Conservation (phyloP, 2,113 vertebrate genomes). For the Rhynchomys soricoides region DNA sequence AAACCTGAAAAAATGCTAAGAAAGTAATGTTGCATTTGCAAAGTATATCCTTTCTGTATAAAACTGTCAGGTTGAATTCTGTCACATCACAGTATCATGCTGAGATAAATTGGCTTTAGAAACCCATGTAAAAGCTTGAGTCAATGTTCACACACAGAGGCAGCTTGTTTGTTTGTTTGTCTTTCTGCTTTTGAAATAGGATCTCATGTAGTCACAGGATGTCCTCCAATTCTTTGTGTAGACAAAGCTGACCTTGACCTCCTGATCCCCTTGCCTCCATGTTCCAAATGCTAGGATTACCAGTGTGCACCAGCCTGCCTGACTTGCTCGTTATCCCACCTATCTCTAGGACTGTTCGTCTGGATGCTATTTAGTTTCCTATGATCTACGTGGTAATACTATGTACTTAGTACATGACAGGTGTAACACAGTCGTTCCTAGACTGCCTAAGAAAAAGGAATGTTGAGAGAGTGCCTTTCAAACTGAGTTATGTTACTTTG, state of each 20-base stretch:
- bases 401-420: background rate
- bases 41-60: background rate
- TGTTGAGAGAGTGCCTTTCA: slow-evolving; percentile 24
- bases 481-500: slow-evolving; percentile 27
- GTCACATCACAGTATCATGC: background rate
- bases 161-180: background rate
- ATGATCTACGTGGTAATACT: background rate
- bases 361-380: background rate
- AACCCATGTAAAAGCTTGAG: background rate
- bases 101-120: background rate
- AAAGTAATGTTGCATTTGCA: slow-evolving; percentile 19
- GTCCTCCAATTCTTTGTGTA: background rate
- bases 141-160: background rate
- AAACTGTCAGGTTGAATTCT: slow-evolving; percentile 21
- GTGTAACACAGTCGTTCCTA: background rate
- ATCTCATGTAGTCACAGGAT: background rate
- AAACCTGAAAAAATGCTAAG: background rate
- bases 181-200: background rate
- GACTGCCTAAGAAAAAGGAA: slow-evolving; percentile 24
- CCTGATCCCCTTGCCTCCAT: too few species aligned
- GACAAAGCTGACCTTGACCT: background rate
- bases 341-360: background rate
- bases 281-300: too few species aligned
- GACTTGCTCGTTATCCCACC: background rate
- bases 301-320: background rate